A percentile compares a stretch with the other conserved stretches of the same genome.
Evolutionary conservation across 2,888 invertebrate genomes (phyloP).

Genomic region (Liopterus haemorrhoidalis): DNA sequence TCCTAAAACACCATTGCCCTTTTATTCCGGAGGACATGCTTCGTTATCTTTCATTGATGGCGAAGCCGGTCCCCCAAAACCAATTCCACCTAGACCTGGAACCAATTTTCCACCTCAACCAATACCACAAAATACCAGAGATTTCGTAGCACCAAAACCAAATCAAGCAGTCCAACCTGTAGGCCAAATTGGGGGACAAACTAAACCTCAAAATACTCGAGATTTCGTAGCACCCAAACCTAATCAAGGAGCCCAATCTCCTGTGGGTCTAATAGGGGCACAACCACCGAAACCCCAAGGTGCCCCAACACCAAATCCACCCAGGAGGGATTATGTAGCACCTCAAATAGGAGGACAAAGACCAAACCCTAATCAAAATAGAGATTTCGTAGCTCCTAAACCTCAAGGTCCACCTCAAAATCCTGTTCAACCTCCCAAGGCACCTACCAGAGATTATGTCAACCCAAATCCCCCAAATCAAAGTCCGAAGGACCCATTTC

Average conservation of each 20-base stretch:
- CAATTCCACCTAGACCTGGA: no score
- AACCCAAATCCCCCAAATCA: slow-evolving; percentile 12
- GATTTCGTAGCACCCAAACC: slow-evolving; percentile 24
- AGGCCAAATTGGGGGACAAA: no score
- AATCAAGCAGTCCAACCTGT: no score
- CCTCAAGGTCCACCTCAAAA: not conserved
- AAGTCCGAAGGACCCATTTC: slow-evolving; percentile 3
- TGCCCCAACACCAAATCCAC: not conserved
- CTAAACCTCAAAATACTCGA: no score
- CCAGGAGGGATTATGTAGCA: not conserved
- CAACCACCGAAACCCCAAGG: not conserved
- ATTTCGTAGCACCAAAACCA: slow-evolving; percentile 21
- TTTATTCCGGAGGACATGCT: no score
- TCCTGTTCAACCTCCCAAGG: not conserved
- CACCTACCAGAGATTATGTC: slow-evolving; percentile 8
- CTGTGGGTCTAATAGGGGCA: no score
- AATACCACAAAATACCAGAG: slow-evolving; percentile 13
- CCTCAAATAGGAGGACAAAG: not conserved
- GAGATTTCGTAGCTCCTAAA: no score
- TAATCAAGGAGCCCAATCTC: slow-evolving; percentile 4
- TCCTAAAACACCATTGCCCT: no score
- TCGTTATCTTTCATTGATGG: no score
- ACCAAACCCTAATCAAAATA: not conserved
- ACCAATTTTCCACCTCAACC: no score
- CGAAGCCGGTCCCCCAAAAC: no score